A percentile compares a stretch with the other conserved stretches of the same genome.
phyloP scores from a whole-genome alignment of 37 sponge, comb jelly and placozoan genomes.

The Axinella damicornis region DNA sequence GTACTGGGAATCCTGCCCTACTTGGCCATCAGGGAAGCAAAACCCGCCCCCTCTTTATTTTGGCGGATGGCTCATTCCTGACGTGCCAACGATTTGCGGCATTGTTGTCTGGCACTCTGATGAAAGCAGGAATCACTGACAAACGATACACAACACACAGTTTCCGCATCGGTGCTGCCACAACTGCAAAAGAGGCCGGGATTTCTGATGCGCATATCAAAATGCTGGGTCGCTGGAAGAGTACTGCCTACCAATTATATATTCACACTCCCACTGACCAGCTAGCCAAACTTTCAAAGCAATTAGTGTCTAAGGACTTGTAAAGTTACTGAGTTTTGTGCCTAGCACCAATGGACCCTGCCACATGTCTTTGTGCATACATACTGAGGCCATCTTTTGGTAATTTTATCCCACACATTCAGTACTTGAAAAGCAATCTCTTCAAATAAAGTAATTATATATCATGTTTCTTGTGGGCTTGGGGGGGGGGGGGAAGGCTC shows the following conservation, averaged over 20 bases:
- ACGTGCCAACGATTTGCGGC: neutral
- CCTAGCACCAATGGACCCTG: no score
- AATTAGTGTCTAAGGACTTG: slow-evolving; percentile 1
- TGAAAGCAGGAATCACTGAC: neutral
- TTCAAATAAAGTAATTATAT: no score
- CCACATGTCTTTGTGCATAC: no score
- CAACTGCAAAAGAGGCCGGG: slow-evolving; percentile 15
- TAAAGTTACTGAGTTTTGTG: no score
- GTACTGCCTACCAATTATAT: slow-evolving; percentile 15
- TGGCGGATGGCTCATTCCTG: neutral
- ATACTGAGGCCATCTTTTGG: no score
- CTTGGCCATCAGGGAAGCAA: neutral
- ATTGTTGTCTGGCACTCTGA: neutral
- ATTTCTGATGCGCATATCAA: slow-evolving; percentile 10
- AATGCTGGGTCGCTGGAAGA: slow-evolving; percentile 28
- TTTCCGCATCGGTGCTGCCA: slow-evolving; percentile 8
- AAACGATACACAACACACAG: neutral
- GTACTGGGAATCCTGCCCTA: neutral
- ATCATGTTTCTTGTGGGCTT: no score
- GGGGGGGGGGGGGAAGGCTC: no score
- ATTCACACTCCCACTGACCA: neutral
- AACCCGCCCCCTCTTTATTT: neutral
- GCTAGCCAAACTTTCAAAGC: neutral
- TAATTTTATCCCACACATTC: no score
- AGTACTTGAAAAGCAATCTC: no score